phyloP scores from a whole-genome alignment of 2,888 invertebrate genomes.

The Drosophila anceps region DNA sequence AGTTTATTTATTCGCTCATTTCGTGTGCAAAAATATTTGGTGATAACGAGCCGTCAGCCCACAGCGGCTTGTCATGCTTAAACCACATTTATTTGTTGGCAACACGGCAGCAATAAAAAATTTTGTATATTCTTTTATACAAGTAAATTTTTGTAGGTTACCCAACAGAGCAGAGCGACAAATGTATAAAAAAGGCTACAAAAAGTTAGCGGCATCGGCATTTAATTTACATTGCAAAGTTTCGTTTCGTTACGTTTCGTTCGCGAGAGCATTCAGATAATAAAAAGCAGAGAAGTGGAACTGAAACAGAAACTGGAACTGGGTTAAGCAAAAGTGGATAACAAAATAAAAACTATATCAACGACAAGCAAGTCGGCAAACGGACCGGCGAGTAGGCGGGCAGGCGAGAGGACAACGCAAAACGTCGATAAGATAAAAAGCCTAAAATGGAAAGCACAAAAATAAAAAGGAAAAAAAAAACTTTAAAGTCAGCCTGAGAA shows the following conservation, averaged over 20 bases:
- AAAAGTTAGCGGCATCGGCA: conserved; percentile 72
- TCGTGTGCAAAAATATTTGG: conserved; percentile 80
- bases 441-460: conserved; percentile 13
- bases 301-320: conserved; percentile 45
- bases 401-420: conserved; percentile 32
- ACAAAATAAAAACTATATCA: conserved; percentile 39
- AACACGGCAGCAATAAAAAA: conserved; percentile 65
- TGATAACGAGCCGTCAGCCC: conserved; percentile 76
- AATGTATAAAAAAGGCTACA: conserved; percentile 38
- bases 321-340: conserved; percentile 66
- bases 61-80: conserved; percentile 76
- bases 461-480: neutral
- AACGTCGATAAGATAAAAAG: conserved; percentile 61
- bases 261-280: conserved; percentile 64
- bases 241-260: conserved; percentile 54
- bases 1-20: conserved; percentile 77
- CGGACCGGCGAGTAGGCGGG: neutral
- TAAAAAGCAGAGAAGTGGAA: conserved; percentile 60
- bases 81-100: conserved; percentile 77
- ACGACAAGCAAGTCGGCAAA: conserved; percentile 25
- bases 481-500: conserved; percentile 18
- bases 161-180: conserved; percentile 26
- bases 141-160: conserved; percentile 37
- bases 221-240: conserved; percentile 79
- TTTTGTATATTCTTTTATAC: conserved; percentile 31